Conservation (phyloP, 2,113 vertebrate genomes). For the Conger conger region DNA sequence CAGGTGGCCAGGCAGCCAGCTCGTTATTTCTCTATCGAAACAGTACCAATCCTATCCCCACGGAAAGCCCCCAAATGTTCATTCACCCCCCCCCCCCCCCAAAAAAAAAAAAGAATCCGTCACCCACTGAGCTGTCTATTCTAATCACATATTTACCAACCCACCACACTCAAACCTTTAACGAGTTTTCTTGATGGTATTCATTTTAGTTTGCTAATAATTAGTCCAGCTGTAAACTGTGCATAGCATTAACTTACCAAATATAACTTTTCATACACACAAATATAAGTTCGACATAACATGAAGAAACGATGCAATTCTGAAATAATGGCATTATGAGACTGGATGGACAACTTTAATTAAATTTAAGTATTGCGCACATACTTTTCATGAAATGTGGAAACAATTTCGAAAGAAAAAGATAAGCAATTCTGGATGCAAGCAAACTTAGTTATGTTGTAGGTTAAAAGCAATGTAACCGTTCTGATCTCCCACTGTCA, state of each 20-base stretch:
- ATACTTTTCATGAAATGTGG: neutral
- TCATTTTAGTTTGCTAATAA: neutral
- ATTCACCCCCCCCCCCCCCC: constrained; percentile 33
- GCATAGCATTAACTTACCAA: neutral
- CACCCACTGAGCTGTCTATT: constrained; percentile 64
- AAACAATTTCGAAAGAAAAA: neutral
- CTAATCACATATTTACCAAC: constrained; percentile 53
- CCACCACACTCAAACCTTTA: neutral
- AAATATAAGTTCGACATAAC: neutral
- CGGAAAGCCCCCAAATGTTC: constrained; percentile 59
- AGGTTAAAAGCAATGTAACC: neutral
- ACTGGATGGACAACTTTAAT: neutral
- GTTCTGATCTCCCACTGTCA: neutral
- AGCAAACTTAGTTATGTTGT: neutral
- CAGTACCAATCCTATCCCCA: constrained; percentile 59
- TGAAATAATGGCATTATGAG: neutral
- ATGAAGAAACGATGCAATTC: neutral
- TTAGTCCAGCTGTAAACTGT: neutral
- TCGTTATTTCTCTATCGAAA: constrained; percentile 54
- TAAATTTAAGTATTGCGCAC: neutral
- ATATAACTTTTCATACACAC: neutral
- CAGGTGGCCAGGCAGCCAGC: constrained; percentile 74
- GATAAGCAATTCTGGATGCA: too few relatives aligned
- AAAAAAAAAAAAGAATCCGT: constrained; percentile 64
- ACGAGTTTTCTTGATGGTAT: neutral